A percentile compares a stretch with the other conserved stretches of the same genome.
Evolutionary conservation across 2,888 invertebrate genomes (phyloP).

Genomic region (Invenusta paracnida): DNA sequence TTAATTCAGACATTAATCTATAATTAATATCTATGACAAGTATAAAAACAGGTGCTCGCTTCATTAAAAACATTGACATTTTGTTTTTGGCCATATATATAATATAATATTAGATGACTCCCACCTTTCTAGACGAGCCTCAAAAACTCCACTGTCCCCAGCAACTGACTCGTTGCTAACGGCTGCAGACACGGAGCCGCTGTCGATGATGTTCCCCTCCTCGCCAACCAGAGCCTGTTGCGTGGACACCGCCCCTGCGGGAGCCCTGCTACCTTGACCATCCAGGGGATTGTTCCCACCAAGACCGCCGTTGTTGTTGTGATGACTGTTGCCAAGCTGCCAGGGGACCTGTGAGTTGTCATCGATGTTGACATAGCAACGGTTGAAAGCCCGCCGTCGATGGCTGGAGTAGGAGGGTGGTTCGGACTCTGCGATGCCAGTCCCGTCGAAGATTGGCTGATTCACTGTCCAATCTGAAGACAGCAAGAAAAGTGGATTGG

Average conservation of each 20-base stretch:
- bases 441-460: background rate
- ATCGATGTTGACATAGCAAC: conserved; percentile 16
- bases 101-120: too few species aligned
- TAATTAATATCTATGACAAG: too few species aligned
- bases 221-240: background rate
- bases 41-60: too few species aligned
- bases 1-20: too few species aligned
- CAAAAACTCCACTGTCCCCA: conserved; percentile 66
- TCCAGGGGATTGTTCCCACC: background rate
- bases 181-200: conserved; percentile 78
- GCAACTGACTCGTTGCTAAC: conserved; percentile 95
- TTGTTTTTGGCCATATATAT: too few species aligned
- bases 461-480: too few species aligned
- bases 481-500: too few species aligned
- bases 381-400: conserved; percentile 4
- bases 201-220: background rate
- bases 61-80: too few species aligned
- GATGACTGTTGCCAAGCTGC: background rate
- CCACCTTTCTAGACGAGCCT: conserved; percentile 59
- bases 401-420: conserved; percentile 1
- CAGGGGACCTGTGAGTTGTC: background rate
- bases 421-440: background rate
- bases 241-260: background rate
- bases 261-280: background rate
- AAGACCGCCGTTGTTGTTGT: background rate